Base-by-base conservation (phyloP, 2,888 invertebrate species). In the Eutolmus rufibarbis region DNA sequence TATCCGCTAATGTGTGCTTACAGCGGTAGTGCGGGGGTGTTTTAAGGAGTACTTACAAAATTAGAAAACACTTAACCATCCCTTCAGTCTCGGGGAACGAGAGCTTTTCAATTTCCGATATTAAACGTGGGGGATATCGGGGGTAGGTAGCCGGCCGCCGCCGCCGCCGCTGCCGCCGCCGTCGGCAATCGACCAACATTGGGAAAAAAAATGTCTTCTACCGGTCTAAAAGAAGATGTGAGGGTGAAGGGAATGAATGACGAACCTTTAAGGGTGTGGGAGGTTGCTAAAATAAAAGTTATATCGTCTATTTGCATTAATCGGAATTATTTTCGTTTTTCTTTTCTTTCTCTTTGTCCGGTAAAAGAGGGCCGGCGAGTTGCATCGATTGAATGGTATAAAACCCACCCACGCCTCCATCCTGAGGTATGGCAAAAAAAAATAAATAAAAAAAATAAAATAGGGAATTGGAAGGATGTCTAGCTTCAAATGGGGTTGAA, bases 21-120 rank as follows among this genome's bases (percentile, higher is more conserved):
- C 43, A 5, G 23, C n/a, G 23, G 66, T 56, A 8, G 4, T 57
- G 23, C 8, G 19, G 66, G 66, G 66, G 9, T 57, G 66, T 66
- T 66, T 66, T 66, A 66, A 66, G 66, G 66, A 51, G 43, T 81
- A 81, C 31, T 81, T 81, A 81, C 81, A 81, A 81, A 81, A 81
- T 51, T 81, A 46, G 81, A 81, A 81, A 81, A 56, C 81, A 81
- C 81, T 81, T 81, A 81, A 81, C 51, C 81, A 51, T 56, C 28
- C 81, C 51, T 51, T 28, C 66, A 66, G 51, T 51, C 7, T 19
- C 78, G 3, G 3, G 43, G 43, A 4, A 79, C 28, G 40, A 78
- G 40, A 56, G 56, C 56, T 81, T 81, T 66, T 81, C 81, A 81
- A 81, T 81, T 81, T 81, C 51, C 81, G 51, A 51, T 81, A 81